Conservation (phyloP, 2,113 vertebrate genomes). For the Archocentrus centrarchus region DNA sequence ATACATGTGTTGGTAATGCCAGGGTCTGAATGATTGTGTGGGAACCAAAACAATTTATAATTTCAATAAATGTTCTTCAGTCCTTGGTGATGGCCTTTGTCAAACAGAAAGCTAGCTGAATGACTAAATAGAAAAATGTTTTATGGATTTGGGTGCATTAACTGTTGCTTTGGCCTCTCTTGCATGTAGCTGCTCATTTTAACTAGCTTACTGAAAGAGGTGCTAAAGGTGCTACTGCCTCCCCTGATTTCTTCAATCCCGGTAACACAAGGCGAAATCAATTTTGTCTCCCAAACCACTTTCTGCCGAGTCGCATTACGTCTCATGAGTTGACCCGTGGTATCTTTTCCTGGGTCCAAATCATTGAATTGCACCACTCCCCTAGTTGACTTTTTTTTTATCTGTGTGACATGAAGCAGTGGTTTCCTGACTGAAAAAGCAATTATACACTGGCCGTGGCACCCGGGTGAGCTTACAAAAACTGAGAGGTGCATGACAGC, state of each 20-base stretch:
- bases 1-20: not conserved
- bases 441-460: not conserved
- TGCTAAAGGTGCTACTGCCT: not conserved
- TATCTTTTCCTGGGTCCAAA: not conserved
- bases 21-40: not conserved
- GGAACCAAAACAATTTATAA: not conserved
- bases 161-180: not conserved
- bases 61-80: too few relatives aligned
- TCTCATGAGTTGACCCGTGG: not conserved
- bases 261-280: not conserved
- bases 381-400: not conserved
- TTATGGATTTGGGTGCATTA: not conserved
- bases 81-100: too few relatives aligned
- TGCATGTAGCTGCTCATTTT: not conserved
- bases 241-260: not conserved
- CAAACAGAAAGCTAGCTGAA: too few relatives aligned
- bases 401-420: not conserved
- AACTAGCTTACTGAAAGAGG: not conserved
- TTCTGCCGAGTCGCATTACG: not conserved
- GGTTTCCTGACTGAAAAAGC: not conserved
- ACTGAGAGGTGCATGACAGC: too few relatives aligned
- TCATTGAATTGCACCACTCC: not conserved
- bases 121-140: not conserved
- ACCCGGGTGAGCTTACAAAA: too few relatives aligned
- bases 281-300: not conserved